Conservation (phyloP, 1,140 invertebrate species). For the Anthonomus grandis region DNA sequence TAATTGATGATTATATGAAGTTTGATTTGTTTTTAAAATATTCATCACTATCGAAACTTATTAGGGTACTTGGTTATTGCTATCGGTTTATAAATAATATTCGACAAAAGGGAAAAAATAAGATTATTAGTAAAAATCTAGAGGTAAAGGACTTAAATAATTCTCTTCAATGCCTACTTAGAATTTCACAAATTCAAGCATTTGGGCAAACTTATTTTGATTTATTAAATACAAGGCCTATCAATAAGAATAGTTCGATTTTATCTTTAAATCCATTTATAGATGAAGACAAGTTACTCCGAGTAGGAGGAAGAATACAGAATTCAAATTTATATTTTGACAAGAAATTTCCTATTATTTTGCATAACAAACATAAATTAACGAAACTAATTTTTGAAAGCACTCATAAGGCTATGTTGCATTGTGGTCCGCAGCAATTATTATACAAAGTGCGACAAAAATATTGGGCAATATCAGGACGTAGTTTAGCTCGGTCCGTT, state of each 20-base stretch:
- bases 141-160: background rate
- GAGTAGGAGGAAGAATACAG: conserved; percentile 36
- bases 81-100: conserved; percentile 15
- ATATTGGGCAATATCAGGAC: conserved; percentile 32
- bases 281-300: conserved; percentile 17
- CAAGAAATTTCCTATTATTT: conserved; percentile 34
- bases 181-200: conserved; percentile 8
- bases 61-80: conserved; percentile 4
- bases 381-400: conserved; percentile 28
- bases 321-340: conserved; percentile 25
- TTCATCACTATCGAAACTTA: conserved; percentile 12
- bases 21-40: background rate
- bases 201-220: conserved; percentile 6
- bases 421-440: conserved; percentile 30
- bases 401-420: conserved; percentile 30
- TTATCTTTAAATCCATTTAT: conserved; percentile 29
- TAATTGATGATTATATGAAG: background rate
- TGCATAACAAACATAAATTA: conserved; percentile 31
- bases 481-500: conserved; percentile 10
- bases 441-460: conserved; percentile 25
- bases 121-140: background rate
- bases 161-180: background rate
- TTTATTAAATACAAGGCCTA: conserved; percentile 8
- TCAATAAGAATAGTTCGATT: conserved; percentile 14
- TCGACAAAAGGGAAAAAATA: conserved; percentile 6